These are phyloP conservation scores for Keiferia lycopersicella DNA, from an alignment of 2,888 invertebrate genomes.

Conservation along the genomic window DNA sequence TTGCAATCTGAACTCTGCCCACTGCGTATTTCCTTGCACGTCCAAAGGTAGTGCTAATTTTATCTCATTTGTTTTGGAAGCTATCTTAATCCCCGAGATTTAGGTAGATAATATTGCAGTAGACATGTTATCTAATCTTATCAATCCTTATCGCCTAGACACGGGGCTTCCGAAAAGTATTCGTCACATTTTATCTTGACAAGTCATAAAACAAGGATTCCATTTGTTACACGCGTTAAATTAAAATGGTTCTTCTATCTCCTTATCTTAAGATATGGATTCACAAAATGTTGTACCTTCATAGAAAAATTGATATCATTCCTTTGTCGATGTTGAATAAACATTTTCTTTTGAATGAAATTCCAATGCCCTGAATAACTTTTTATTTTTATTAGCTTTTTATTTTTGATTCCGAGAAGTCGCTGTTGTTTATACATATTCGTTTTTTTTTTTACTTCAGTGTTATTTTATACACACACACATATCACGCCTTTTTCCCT, in stretches of 20 bases:
- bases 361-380: too few species aligned
- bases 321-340: background rate
- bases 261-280: background rate
- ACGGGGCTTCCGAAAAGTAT: background rate
- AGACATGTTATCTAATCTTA: conserved; percentile 28
- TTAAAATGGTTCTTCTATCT: background rate
- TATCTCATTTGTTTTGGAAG: conserved; percentile 14
- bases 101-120: conserved; percentile 15
- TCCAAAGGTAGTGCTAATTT: background rate
- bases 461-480: too few species aligned
- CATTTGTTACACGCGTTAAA: background rate
- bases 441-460: too few species aligned
- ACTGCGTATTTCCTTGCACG: background rate
- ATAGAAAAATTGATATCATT: background rate
- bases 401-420: background rate
- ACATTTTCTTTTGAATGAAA: background rate
- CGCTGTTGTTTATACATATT: too few species aligned
- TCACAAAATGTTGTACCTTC: background rate
- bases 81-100: background rate
- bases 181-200: background rate
- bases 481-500: too few species aligned
- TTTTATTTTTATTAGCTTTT: background rate
- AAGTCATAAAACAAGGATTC: background rate
- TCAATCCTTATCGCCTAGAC: conserved; percentile 1
- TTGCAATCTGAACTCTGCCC: background rate